Evolutionary conservation across 2,888 invertebrate species (phyloP), one percentile per base, ranked within the genome.

Genomic region (Phortica okadai): DNA sequence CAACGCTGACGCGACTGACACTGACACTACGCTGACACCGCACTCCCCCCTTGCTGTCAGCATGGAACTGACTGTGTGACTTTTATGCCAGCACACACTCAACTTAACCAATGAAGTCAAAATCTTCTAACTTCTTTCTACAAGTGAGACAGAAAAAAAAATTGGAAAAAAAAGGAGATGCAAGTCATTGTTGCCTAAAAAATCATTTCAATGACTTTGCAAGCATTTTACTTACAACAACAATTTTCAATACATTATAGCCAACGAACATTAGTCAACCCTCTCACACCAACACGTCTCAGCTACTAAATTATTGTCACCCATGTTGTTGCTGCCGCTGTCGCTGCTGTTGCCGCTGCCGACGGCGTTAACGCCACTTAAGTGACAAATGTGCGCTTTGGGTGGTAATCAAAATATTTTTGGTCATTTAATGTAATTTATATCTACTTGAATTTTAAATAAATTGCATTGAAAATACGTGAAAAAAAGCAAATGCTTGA

Each of bases 251-350:
- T 50, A 14, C 50, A 50, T 50, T 50, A 11, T 6, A 8, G 6
- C 8, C 2, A 11, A 14, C 14, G 6, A 50, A 11, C 50, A 50
- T 50, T 14, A 50, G 50, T 21, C 62, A 62, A 62, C 4, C 33
- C 62, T 21, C 62, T 16, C 62, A 10, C 62, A 62, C 16, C 10
- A 62, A 7, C 7, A 62, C 5, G 4, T n/a, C 11, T n/a, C 8
- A 33, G 33, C 33, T 33, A 5, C 4, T 33, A 33, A 33, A 33
- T 33, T 8, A 54, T 21, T 11, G 16, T 44, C 25, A 56, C 14
- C 72, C 42, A n/a, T 73, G 59, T 41, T 75, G 80, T 64, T 77
- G 75, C 56, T 75, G 77, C 16, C 59, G 16, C 21, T 11, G 7
- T 10, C 10, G 8, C 45, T 16, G n/a, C 69, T 16, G 16, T 14